A percentile compares a stretch with the other conserved stretches of the same genome.
Evolutionary conservation across 1,140 invertebrate species (phyloP).

Genomic region (Drosophila subobscura): DNA sequence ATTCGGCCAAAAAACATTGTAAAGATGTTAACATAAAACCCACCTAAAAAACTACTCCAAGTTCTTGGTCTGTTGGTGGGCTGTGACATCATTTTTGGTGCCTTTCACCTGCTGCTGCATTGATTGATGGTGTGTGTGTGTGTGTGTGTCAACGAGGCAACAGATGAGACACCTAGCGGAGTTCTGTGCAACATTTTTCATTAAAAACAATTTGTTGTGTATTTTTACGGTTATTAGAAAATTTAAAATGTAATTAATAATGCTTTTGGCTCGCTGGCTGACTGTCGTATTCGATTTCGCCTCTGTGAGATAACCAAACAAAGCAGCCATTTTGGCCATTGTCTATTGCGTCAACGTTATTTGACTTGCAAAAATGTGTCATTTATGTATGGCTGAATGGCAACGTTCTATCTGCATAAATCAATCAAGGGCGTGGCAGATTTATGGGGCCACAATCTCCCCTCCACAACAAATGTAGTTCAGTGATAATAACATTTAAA

Average conservation of each 20-base stretch:
- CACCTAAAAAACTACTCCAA: slow-evolving; percentile 26
- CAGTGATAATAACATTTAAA: slow-evolving; percentile 42
- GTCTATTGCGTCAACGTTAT: slow-evolving; percentile 54
- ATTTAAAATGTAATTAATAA: slow-evolving; percentile 79
- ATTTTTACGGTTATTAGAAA: slow-evolving; percentile 76
- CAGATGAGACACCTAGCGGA: slow-evolving; percentile 41
- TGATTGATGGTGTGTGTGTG: slow-evolving; percentile 67
- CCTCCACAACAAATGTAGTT: slow-evolving; percentile 4
- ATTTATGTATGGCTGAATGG: slow-evolving; percentile 34
- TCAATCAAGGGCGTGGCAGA: slow-evolving; percentile 56
- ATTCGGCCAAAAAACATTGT: slow-evolving; percentile 29
- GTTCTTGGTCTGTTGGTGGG: slow-evolving; percentile 29
- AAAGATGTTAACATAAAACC: slow-evolving; percentile 35
- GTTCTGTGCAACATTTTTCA: slow-evolving; percentile 29
- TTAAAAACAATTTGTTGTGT: slow-evolving; percentile 55
- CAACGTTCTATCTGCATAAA: slow-evolving; percentile 41
- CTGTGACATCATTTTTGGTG: slow-evolving; percentile 68
- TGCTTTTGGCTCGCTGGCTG: slow-evolving; percentile 44
- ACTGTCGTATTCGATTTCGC: slow-evolving; percentile 61
- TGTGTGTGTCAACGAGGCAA: slow-evolving; percentile 64
- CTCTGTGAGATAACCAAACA: slow-evolving; percentile 8
- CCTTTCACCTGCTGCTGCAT: slow-evolving; percentile 65
- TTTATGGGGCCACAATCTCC: slow-evolving; percentile 43
- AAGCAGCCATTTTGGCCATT: slow-evolving; percentile 51
- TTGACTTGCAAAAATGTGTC: slow-evolving; percentile 70